A percentile compares a stretch with the other conserved stretches of the same genome.
Evolutionary conservation across 2,797 vertebrate genomes (phyloP).

Genomic region (Hypotaenidia philippensis): DNA sequence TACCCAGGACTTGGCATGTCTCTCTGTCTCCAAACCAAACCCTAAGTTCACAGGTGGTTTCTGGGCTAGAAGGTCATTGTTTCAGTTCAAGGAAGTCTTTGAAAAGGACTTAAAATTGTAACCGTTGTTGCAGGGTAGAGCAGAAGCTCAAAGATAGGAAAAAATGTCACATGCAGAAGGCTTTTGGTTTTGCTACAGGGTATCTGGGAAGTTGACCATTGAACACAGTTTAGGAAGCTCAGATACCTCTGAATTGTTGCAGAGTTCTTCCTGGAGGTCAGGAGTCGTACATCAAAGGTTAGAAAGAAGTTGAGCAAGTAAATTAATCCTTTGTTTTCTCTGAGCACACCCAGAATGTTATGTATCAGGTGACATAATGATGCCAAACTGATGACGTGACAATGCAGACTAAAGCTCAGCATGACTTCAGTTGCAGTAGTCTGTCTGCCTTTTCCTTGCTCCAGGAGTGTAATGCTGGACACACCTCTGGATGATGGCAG

Average conservation of each 20-base stretch:
- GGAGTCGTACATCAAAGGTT: neutral
- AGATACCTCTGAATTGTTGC: neutral
- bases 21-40: neutral
- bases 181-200: neutral
- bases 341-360: neutral
- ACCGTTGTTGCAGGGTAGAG: neutral
- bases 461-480: neutral
- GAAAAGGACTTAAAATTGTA: neutral
- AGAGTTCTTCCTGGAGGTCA: neutral
- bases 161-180: neutral
- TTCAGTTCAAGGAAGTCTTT: neutral
- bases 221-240: neutral
- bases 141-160: neutral
- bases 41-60: neutral
- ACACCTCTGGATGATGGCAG: neutral
- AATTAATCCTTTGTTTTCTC: neutral
- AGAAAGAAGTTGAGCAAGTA: neutral
- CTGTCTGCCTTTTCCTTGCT: neutral
- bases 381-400: neutral
- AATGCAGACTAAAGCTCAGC: neutral
- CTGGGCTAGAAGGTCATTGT: neutral
- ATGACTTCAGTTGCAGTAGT: neutral
- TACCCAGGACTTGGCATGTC: rapidly evolving
- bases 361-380: rapidly evolving
- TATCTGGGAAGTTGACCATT: neutral